Conservation (phyloP, 2,888 invertebrate species). For the Baccha elongata region DNA sequence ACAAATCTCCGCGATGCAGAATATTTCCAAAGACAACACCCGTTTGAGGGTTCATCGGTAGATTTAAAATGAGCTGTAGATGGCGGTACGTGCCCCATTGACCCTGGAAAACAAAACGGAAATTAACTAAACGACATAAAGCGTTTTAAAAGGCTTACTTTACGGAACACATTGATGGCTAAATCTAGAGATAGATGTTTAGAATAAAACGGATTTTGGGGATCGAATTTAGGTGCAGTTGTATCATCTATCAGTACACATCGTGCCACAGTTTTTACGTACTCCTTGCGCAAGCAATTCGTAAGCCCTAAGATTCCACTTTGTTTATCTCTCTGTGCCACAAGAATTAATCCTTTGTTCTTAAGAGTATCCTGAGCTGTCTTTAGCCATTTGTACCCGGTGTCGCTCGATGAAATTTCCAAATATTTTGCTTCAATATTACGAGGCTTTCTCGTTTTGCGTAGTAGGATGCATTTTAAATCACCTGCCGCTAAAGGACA, state of each 20-base stretch:
- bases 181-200: constrained; percentile 88
- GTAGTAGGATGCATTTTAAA: constrained; percentile 14
- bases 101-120: constrained; percentile 71
- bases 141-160: constrained; percentile 77
- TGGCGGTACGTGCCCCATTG: constrained; percentile 90
- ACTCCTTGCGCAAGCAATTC: constrained; percentile 92
- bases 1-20: constrained; percentile 90
- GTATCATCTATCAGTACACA: constrained; percentile 86
- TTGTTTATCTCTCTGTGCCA: constrained; percentile 86
- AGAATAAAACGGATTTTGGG: constrained; percentile 85
- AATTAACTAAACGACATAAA: background rate
- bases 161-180: constrained; percentile 88
- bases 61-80: constrained; percentile 83
- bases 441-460: background rate
- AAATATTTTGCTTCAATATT: constrained; percentile 56
- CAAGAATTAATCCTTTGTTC: constrained; percentile 83
- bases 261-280: constrained; percentile 85
- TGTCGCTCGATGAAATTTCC: constrained; percentile 73
- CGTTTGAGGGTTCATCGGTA: constrained; percentile 82
- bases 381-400: constrained; percentile 75
- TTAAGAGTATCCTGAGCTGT: constrained; percentile 61
- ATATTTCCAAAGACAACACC: constrained; percentile 90
- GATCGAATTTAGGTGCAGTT: constrained; percentile 86
- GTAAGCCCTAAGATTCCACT: constrained; percentile 92
- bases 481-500: constrained; percentile 23